Evolutionary conservation across 35 echinoderm and acorn worm species (phyloP).

Genomic region (Anneissia japonica): DNA sequence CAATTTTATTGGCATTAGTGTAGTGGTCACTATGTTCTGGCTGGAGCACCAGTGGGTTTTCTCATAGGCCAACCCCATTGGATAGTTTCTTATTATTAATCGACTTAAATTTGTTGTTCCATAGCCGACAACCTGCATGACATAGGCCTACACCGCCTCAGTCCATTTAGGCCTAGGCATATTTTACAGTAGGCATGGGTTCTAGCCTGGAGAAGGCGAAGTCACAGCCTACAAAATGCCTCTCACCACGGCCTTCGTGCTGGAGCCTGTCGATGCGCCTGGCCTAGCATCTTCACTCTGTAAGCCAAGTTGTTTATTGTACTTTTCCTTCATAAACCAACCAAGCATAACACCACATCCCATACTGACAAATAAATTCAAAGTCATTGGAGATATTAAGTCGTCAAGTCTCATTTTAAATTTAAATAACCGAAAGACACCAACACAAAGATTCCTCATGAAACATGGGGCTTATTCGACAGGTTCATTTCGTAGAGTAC

Average conservation of each 20-base stretch:
- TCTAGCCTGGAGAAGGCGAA: background rate
- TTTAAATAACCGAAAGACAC: background rate
- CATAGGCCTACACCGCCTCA: background rate
- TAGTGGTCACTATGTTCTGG: too few species aligned
- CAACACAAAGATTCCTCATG: too few species aligned
- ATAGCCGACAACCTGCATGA: background rate
- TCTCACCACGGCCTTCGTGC: background rate
- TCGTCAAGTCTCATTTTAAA: conserved; percentile 8
- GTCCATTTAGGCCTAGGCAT: background rate
- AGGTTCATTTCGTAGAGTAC: too few species aligned
- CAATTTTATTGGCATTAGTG: too few species aligned
- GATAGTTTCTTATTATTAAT: background rate
- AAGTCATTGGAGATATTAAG: conserved; percentile 52
- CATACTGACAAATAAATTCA: conserved; percentile 83
- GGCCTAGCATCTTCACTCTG: conserved; percentile 8
- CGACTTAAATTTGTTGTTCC: background rate
- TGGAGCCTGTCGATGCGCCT: conserved; percentile 4
- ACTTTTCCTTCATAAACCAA: conserved; percentile 84
- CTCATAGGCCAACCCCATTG: background rate
- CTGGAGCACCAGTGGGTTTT: too few species aligned
- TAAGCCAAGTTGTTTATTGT: conserved; percentile 39
- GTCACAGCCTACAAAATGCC: background rate
- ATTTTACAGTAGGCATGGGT: background rate
- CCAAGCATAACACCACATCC: conserved; percentile 67
- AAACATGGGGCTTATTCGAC: too few species aligned